These are phyloP conservation scores for Melanotaenia trifasciata DNA, from an alignment of 2,797 vertebrate genomes.

Conservation along the genomic window DNA sequence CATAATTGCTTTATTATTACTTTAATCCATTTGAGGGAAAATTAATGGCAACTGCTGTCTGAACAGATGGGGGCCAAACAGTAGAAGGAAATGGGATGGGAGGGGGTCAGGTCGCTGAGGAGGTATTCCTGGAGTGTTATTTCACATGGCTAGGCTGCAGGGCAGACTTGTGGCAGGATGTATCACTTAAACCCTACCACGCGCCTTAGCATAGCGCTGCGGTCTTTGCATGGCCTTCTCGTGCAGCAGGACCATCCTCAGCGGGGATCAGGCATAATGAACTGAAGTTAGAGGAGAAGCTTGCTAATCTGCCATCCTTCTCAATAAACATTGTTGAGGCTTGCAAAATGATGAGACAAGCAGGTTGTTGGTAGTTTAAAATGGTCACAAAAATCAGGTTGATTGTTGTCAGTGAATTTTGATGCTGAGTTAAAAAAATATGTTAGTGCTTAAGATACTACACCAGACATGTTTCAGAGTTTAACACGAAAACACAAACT, in stretches of 20 bases:
- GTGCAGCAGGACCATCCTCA: conserved; percentile 28
- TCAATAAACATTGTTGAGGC: conserved; percentile 26
- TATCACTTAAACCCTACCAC: conserved; percentile 80
- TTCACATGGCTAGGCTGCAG: conserved; percentile 72
- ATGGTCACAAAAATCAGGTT: conserved; percentile 10
- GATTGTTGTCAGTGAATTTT: conserved; percentile 14
- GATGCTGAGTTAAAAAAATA: conserved; percentile 17
- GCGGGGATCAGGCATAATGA: conserved; percentile 68
- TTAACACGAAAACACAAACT: not conserved
- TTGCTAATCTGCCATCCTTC: conserved; percentile 59
- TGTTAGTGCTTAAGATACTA: not conserved
- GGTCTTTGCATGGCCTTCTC: conserved; percentile 47
- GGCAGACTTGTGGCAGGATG: conserved; percentile 78
- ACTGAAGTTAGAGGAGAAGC: conserved; percentile 70
- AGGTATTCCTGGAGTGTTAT: conserved; percentile 81
- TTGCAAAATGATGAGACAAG: conserved; percentile 39
- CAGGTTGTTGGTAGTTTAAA: conserved; percentile 49
- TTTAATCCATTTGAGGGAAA: conserved; percentile 33
- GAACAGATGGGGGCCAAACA: conserved; percentile 43
- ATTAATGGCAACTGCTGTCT: conserved; percentile 60
- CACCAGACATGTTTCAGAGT: not conserved
- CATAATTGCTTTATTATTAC: conserved; percentile 29
- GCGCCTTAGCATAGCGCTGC: conserved; percentile 69
- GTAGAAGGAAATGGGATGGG: conserved; percentile 43
- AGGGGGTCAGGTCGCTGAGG: conserved; percentile 29